Evolutionary conservation across 2,888 invertebrate species (phyloP), one percentile per base, ranked within the genome.

Genomic region (Hirtodrosophila trivittata): DNA sequence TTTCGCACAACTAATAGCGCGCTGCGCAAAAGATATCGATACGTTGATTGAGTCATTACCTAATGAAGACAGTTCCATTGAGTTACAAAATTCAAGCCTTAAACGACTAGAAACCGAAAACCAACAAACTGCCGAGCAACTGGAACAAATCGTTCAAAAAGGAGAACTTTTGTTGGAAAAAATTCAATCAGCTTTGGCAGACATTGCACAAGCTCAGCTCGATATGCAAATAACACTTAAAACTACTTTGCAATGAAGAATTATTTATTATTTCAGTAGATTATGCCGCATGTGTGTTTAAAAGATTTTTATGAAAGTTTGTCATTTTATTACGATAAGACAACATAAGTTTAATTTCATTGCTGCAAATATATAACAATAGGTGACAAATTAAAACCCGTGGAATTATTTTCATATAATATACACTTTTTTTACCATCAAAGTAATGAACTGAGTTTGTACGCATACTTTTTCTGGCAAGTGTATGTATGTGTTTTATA

Each of bases 21-120:
- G 98, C 59, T 98, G 98, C 89, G 98, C 98, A 0, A 98, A 98
- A 91, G 99, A 99, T 89, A 99, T 99, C 66, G 99, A 99, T 88
- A 96, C 97, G 0, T 91, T 99, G 1, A 98, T 99, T 64, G 98
- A 98, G 87, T 98, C 98, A 0, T 91, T 99, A 37, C 98, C 98
- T 0, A 97, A 96, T 89, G 98, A 98, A 88, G 98, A 98, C 84
- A 97, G 96, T 37, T 97, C 97, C 0, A 95, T 95, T n/a, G 97
- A 98, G 89, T 91, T 98, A 7, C 98, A 98, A 91, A 96, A 96
- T 57, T 93, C 93, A 52, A 96, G 97, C 83, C 92, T 97, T 25
- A 93, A 94, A 78, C 92, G 94, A 45, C 91, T 98, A 41, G 98
- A 98, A 89, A 93, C 94, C 30, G 98, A 98, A 88, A 98, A 98